Percentiles rank a stretch among this genome's conserved stretches.
Conservation (phyloP, 1,140 invertebrate species). For the Chironomus striatipennis region DNA sequence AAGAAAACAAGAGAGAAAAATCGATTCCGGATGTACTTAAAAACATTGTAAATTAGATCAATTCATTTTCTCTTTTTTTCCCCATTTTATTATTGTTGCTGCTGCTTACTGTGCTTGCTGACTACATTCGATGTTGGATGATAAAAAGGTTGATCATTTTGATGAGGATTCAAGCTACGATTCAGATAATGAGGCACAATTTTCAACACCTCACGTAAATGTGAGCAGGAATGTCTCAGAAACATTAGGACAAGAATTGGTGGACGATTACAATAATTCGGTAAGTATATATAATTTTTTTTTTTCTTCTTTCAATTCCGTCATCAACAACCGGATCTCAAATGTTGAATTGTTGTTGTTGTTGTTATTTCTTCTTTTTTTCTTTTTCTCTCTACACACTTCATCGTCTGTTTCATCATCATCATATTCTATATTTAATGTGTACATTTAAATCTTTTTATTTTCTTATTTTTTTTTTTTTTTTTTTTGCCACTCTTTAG, state of each 20-base stretch:
- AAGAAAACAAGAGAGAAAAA: background rate
- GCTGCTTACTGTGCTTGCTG: too few species aligned
- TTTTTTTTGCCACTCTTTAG: background rate
- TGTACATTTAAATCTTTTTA: background rate
- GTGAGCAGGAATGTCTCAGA: slow-evolving; percentile 73
- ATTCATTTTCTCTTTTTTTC: slow-evolving; percentile 23
- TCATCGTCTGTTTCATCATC: background rate
- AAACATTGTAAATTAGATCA: background rate
- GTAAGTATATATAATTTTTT: slow-evolving; percentile 29
- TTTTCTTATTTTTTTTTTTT: background rate
- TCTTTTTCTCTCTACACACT: background rate
- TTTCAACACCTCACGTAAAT: slow-evolving; percentile 48
- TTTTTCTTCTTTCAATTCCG: slow-evolving; percentile 14
- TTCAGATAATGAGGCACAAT: slow-evolving; percentile 60
- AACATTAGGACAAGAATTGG: slow-evolving; percentile 73
- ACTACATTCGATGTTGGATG: too few species aligned
- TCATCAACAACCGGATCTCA: slow-evolving; percentile 21
- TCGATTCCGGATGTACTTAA: background rate
- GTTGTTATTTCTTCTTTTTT: slow-evolving; percentile 23
- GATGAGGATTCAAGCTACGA: slow-evolving; percentile 81
- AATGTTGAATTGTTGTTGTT: slow-evolving; percentile 20
- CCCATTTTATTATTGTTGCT: background rate
- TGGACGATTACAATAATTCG: slow-evolving; percentile 67
- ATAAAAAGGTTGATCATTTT: slow-evolving; percentile 42
- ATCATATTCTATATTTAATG: background rate